Base-by-base conservation (phyloP, 2,113 vertebrate genomes). In the Platysteira castanea region DNA sequence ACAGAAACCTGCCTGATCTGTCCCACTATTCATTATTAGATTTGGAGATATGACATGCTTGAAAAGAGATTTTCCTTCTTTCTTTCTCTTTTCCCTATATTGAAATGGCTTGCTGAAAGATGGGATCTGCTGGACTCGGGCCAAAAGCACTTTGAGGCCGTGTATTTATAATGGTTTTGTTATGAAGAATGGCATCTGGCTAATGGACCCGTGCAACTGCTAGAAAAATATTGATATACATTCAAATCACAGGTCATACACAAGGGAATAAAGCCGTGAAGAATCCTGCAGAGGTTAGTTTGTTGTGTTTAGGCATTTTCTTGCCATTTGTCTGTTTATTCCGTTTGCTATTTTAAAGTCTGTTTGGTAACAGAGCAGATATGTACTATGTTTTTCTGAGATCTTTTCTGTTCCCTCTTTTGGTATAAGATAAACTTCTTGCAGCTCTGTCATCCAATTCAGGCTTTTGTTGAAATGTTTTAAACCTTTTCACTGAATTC, bases 101-200 rank as follows among this genome's bases (percentile, higher is more conserved):
- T 90, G 89, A 92, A 96, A 84, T 67, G n/a, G 15, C 68, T 91
- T 80, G 79, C 59, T 92, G 89, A 95, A 87, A 87, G 89, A 95
- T 63, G 47, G 83, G 73, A 71, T 94, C n/a, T 19, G 16, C 44
- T 96, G 93, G 92, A 83, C 31, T 59, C 1, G 1, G 56, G 85
- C 95, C 97, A 97, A 78, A 91, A 94, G 91, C 93, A 96, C 92
- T 97, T 89, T 93, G 82, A 76, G 79, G 63, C 79, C 90, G 70
- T 89, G 90, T 89, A 95, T 96, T 94, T 95, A 76, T 92, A 90
- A 95, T 87, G 60, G 83, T 30, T 96, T 97, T 92, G 68, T 95
- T 96, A 94, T 67, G 76, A 95, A 85, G 90, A 92, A 89, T 80
- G 91, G 52, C 92, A 89, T 97, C 97, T 78, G 96, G 95, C 96